Conservation (phyloP, 2,888 invertebrate genomes). For the Galeruca laticollis region DNA sequence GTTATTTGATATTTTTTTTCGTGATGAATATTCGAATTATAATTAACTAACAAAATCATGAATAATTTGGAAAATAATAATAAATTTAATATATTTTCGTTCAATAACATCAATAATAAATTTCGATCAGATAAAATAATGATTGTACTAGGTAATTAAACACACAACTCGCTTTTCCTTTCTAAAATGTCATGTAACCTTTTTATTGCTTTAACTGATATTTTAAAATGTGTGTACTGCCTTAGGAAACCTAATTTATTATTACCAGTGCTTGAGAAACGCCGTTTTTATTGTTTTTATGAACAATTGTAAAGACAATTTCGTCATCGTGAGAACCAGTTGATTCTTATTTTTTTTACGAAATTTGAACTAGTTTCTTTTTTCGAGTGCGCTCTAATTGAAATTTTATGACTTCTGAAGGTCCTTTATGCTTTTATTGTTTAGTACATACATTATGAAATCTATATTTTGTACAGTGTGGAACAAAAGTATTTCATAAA, state of each 20-base stretch:
- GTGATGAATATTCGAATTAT: conserved; percentile 18
- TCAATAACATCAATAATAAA: too few relatives aligned
- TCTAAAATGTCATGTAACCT: conserved; percentile 31
- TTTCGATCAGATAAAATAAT: not conserved
- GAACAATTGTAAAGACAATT: conserved; percentile 50
- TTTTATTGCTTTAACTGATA: conserved; percentile 43
- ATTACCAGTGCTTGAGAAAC: conserved; percentile 53
- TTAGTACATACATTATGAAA: not conserved
- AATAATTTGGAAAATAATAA: too few relatives aligned
- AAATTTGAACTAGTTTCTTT: conserved; percentile 48
- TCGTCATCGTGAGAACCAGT: conserved; percentile 55
- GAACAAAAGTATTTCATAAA: not conserved
- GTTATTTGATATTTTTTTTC: conserved; percentile 39
- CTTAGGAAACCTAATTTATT: conserved; percentile 48
- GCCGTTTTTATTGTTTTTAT: conserved; percentile 55
- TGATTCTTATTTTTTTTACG: conserved; percentile 43
- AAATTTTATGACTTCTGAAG: conserved; percentile 34
- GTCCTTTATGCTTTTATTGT: conserved; percentile 11
- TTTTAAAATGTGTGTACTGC: conserved; percentile 44
- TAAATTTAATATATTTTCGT: too few relatives aligned
- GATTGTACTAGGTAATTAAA: conserved; percentile 14
- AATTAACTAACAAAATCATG: too few relatives aligned
- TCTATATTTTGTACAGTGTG: not conserved
- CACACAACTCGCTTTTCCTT: conserved; percentile 7
- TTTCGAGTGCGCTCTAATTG: conserved; percentile 32